These are phyloP conservation scores for Drosophila bipectinata DNA, from an alignment of 1,140 invertebrate species.

Conservation along the genomic window DNA sequence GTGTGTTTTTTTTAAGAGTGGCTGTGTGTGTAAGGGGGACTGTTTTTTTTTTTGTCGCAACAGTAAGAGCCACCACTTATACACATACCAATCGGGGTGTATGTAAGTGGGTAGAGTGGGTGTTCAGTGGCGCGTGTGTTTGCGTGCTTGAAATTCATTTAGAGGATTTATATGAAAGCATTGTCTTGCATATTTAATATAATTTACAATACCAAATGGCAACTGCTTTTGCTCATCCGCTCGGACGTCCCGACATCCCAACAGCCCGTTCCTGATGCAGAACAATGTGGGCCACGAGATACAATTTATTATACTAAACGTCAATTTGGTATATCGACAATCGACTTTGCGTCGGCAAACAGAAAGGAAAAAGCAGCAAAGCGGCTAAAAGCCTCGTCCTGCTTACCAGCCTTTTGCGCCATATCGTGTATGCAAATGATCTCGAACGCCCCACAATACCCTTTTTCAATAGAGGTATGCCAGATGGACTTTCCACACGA, in stretches of 20 bases:
- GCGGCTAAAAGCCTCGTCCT: slow-evolving; percentile 20
- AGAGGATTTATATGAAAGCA: slow-evolving; percentile 77
- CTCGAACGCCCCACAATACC: slow-evolving; percentile 14
- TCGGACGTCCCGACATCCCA: not conserved
- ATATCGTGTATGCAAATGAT: slow-evolving; percentile 61
- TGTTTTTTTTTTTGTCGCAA: not conserved
- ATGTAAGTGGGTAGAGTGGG: slow-evolving; percentile 14
- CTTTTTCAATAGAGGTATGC: not conserved
- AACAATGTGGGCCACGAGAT: slow-evolving; percentile 40
- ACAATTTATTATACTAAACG: slow-evolving; percentile 79
- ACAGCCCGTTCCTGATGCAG: slow-evolving; percentile 13
- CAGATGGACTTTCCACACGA: not conserved
- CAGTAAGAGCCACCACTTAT: slow-evolving; percentile 26
- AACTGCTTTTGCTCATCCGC: slow-evolving; percentile 26
- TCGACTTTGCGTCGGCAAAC: slow-evolving; percentile 65
- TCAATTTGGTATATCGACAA: slow-evolving; percentile 72
- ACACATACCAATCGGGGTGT: slow-evolving; percentile 24
- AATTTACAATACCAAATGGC: slow-evolving; percentile 66
- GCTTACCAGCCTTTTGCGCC: slow-evolving; percentile 28
- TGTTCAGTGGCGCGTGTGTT: slow-evolving; percentile 73
- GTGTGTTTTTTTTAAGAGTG: slow-evolving; percentile 12
- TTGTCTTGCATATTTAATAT: slow-evolving; percentile 81
- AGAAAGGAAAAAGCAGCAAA: slow-evolving; percentile 43
- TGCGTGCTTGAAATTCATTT: slow-evolving; percentile 81
- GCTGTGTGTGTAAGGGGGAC: not conserved